Base-by-base conservation (phyloP, 1,140 invertebrate species). In the Chymomyza costata region DNA sequence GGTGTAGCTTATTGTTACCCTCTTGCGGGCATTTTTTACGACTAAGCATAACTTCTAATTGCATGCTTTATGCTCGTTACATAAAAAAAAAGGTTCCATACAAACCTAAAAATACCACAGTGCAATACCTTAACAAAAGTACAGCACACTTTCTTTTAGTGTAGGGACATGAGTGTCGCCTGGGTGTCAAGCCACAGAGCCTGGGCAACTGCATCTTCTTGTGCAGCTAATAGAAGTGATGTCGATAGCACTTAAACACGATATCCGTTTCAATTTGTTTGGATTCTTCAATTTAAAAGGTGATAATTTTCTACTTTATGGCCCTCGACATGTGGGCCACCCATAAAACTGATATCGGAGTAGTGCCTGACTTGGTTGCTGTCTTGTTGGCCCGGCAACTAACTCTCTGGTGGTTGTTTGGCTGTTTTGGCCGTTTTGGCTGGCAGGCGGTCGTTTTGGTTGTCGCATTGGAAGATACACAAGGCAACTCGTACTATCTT, bases 231-330 rank as follows among this genome's bases (percentile, higher is more conserved):
- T 82, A 76, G 82, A 76, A 81, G 80, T 84, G 82, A 84, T 84
- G 82, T 82, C 82, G 73, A 84, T 84, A 84, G 82, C 82, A 84
- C 82, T 84, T 84, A 84, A 84, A 84, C 82, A 84, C 73, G 78
- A 84, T 84, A 84, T 84, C 82, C 82, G 82, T 84, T 84, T 84
- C 82, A 84, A 84, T 84, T 83, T 84, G 82, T 84, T 84, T 84
- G 82, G 82, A 84, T 84, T 84, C 82, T 84, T 84, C 82, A 84
- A 84, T 84, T 84, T 84, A 84, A 84, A 84, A 84, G 82, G 82
- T 84, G 82, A 84, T 84, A 84, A 84, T 84, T 84, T 84, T 76
- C 76, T 84, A 84, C 82, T 84, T 84, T 84, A 84, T 84, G 73
- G 82, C 78, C 78, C 82, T 82, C 82, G 82, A 84, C 82, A 84